Base-by-base conservation (phyloP, 2,113 vertebrate genomes). In the Meleagris gallopavo region DNA sequence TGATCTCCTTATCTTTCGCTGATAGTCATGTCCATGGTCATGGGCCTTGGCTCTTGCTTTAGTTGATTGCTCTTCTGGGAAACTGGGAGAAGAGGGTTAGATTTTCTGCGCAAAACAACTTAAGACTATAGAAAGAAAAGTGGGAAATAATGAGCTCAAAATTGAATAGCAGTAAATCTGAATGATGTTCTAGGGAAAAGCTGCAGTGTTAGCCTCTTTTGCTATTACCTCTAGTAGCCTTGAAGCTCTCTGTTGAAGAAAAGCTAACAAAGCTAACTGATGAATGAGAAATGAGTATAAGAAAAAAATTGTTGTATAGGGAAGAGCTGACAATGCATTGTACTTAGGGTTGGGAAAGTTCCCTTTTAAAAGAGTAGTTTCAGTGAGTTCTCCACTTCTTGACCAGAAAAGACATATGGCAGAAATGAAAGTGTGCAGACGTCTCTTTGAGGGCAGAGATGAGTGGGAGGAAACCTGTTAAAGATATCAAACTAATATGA, bases 401-500 rank as follows among this genome's bases (percentile, higher is more conserved):
- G 45, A 54, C 41, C 57, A 70, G 46, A 79, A 77, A 86, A 93
- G 66, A 66, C 43, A 67, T n/a, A 88, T 64, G 30, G 20, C 18
- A 91, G 48, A 81, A 77, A 78, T 75, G 24, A 70, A 74, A 93
- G 46, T 65, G 77, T 60, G 4, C 36, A 73, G 25, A 60, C 69
- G 43, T 61, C 54, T 89, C 83, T 77, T 48, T 80, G n/a, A 76
- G 58, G 29, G 57, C 41, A 89, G 40, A 85, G 48, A 20, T 67
- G 52, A 93, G 54, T 57, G 40, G 52, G 36, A 89, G 65, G 40
- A 86, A 88, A 76, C 89, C 85, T 90, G 10, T 43, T 94, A 88
- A 88, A 73, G 34, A 86, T 94, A 90, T 97, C 50, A 93, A 89
- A 62, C 46, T 22, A 64, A 22, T 73, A 75, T 43, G 30, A 69